Evolutionary conservation across 2,888 invertebrate genomes (phyloP), one percentile per base, ranked within the genome.

Genomic region (Epiblema foenella): DNA sequence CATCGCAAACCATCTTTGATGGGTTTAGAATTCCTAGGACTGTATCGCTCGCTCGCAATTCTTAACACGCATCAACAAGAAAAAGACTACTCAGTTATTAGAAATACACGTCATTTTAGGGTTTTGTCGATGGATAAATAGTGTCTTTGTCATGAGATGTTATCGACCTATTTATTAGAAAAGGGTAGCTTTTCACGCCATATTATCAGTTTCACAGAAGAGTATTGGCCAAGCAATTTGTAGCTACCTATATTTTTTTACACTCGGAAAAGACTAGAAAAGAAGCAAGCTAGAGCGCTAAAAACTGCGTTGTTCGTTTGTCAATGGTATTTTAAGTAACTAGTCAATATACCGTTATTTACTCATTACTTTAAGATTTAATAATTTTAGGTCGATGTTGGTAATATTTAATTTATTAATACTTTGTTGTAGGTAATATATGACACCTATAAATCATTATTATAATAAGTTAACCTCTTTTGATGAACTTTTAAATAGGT

Each of bases 181-280:
- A 39, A 12, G 33, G 5, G 33, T 8, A 33, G 33, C 9, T 33
- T 29, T 5, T n/a, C n/a, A n/a, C n/a, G n/a, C n/a, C n/a, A n/a
- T n/a, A 24, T 24, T 24, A 24, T 24, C 24, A 24, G 11, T 46
- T 29, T 63, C 42, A 46, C 33, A n/a, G 10, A 2, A 18, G 29
- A 46, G 2, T 8, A 52, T 60, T 63, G 64, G 52, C 64, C 54
- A 64, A 64, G 33, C 51, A 17, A 7, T n/a, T 51, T 24, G 10
- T 20, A 54, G 52, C n/a, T 67, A 24, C 24, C 24, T 1, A 24
- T 24, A 24, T 24, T 24, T 24, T 24, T 24, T 1, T 24, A 24
- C 24, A 24, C 24, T 24, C 24, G 24, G 4, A 24, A 24, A 24
- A 24, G 24, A 24, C 24, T 24, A 24, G 24, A 24, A 24, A 24